Percentiles rank a stretch among this genome's conserved stretches.
Evolutionary conservation across 2,113 vertebrate genomes (phyloP).

Genomic region (Accipiter virgatus): DNA sequence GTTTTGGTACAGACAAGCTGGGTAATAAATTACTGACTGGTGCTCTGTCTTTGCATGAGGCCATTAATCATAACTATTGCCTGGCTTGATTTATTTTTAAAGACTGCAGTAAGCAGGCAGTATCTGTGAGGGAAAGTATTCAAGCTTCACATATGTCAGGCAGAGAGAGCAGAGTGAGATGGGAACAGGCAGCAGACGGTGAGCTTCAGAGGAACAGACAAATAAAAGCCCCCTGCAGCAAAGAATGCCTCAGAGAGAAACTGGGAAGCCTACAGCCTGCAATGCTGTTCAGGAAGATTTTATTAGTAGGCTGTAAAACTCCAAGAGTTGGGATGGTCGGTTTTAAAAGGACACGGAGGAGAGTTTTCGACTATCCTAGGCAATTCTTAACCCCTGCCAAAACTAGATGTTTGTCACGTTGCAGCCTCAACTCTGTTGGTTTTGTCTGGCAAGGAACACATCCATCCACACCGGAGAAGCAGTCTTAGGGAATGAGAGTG

Average conservation of each 20-base stretch:
- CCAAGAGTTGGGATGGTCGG: neutral
- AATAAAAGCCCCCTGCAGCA: conserved; percentile 20
- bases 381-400: neutral
- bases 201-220: conserved; percentile 36
- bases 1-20: neutral
- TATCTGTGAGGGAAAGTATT: neutral
- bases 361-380: neutral
- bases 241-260: neutral
- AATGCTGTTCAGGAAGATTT: neutral
- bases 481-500: neutral
- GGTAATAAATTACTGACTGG: neutral
- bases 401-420: neutral
- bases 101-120: neutral
- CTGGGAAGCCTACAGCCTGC: neutral
- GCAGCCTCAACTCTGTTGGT: neutral
- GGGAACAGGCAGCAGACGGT: conserved; percentile 42
- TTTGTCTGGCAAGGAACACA: neutral
- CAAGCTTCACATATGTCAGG: neutral
- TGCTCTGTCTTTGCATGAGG: neutral
- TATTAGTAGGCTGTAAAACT: neutral
- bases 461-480: neutral
- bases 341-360: neutral
- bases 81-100: neutral
- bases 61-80: neutral
- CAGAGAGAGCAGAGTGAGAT: neutral